Evolutionary conservation across 1,140 invertebrate genomes (phyloP), one percentile per base, ranked within the genome.

Genomic region (Meloidogyne hapla): DNA sequence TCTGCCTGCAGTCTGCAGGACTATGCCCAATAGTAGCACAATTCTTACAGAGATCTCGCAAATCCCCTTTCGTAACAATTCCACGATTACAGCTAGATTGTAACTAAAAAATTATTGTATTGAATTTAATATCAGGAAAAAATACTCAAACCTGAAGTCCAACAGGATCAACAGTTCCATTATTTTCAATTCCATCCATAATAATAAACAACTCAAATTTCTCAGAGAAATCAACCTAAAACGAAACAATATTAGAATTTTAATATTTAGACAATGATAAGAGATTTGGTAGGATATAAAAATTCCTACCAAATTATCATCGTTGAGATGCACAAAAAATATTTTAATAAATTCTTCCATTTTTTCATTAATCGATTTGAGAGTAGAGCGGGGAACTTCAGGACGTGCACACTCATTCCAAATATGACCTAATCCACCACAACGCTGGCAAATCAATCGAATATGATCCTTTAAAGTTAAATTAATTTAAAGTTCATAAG

Each of bases 301-400:
- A 48, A 18, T 56, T 4, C 4, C n/a, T 25, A 73, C 56, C 13
- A 73, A 6, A 13, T 25, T 64, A 23, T 73, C 71, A 10, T 73
- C 71, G 13, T 64, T 61, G 1, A 73, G 71, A 63, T 73, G 71
- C 8, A 73, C 71, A 73, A 73, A 73, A 38, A 73, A 73, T 38
- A 63, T 23, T 63, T 73, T 63, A 21, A 15, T 73, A 64, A 73
- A 73, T 23, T 73, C 56, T 21, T 61, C 71, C 45, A 73, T 15
- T 63, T 23, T 21, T 10, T 21, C 64, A 38, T 38, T 63, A 56
- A 73, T 73, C 33, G 21, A 23, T 73, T 73, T 73, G n/a, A 63
- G 45, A 38, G 23, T 13, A 26, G 25, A 38, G 18, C 71, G 71
- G 28, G 40, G 33, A 21, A 64, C 69, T n/a, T 42, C 69, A 48